Percentiles rank a stretch among this genome's conserved stretches.
Conservation (phyloP, 2,113 vertebrate species). For the Paedocypris sp. region DNA sequence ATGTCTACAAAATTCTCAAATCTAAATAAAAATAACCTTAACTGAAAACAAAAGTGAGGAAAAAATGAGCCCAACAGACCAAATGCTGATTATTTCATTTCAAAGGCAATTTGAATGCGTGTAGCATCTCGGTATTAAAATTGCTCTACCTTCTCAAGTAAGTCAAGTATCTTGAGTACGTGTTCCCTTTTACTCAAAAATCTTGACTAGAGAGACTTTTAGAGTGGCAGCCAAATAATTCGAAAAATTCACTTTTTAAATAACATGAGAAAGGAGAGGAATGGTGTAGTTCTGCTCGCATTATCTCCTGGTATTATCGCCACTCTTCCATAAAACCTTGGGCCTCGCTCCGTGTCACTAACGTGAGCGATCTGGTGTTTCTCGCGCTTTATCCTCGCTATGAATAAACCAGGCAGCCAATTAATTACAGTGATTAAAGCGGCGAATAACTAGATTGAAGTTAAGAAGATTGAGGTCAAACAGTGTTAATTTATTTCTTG, state of each 20-base stretch:
- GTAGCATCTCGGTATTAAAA: not conserved
- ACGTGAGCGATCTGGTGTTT: slow-evolving; percentile 33
- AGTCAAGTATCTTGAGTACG: no score
- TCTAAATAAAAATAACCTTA: no score
- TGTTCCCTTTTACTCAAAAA: no score
- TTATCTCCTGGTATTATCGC: slow-evolving; percentile 5
- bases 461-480: slow-evolving; percentile 59
- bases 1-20: no score
- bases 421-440: slow-evolving; percentile 59
- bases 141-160: not conserved
- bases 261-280: no score
- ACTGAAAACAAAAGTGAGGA: no score
- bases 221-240: no score
- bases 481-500: slow-evolving; percentile 52
- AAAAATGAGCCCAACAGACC: no score
- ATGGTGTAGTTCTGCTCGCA: not conserved
- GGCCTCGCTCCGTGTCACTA: slow-evolving; percentile 22
- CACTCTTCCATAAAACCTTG: not conserved
- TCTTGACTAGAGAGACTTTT: no score
- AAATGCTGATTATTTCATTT: no score
- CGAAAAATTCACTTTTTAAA: no score
- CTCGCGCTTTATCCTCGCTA: slow-evolving; percentile 42
- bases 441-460: slow-evolving; percentile 45
- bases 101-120: slow-evolving; percentile 3
- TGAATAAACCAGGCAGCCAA: slow-evolving; percentile 50